These are phyloP conservation scores for Ceraclea dissimilis DNA, from an alignment of 2,888 invertebrate species.

Conservation along the genomic window DNA sequence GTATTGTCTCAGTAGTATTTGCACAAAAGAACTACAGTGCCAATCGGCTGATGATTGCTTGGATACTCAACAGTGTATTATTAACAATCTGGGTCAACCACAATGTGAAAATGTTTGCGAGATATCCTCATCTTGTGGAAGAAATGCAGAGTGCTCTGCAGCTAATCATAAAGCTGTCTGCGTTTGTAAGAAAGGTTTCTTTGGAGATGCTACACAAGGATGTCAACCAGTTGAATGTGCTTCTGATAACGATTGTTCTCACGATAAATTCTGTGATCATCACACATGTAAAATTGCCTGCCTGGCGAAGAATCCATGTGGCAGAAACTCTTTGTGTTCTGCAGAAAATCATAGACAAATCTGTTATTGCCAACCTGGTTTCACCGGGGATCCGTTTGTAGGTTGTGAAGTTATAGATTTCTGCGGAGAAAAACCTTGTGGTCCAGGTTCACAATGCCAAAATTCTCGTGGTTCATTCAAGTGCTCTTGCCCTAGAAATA, in stretches of 20 bases:
- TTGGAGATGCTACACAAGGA: slow-evolving; percentile 72
- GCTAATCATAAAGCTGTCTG: slow-evolving; percentile 69
- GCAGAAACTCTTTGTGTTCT: slow-evolving; percentile 77
- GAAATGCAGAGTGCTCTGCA: slow-evolving; percentile 74
- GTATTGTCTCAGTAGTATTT: slow-evolving; percentile 76
- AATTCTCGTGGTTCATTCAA: slow-evolving; percentile 73
- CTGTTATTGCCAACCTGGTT: slow-evolving; percentile 79
- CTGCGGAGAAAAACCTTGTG: slow-evolving; percentile 72
- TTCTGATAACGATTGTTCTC: slow-evolving; percentile 62
- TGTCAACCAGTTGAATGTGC: slow-evolving; percentile 76
- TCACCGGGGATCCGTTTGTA: slow-evolving; percentile 66
- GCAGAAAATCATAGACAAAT: slow-evolving; percentile 72
- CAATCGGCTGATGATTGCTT: slow-evolving; percentile 64
- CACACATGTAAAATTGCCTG: slow-evolving; percentile 84
- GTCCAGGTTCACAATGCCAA: slow-evolving; percentile 70
- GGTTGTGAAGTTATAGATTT: slow-evolving; percentile 72
- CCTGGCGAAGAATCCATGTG: slow-evolving; percentile 74
- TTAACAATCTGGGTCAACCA: slow-evolving; percentile 61
- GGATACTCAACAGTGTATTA: slow-evolving; percentile 63
- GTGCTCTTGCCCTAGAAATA: slow-evolving; percentile 70
- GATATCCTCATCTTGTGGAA: slow-evolving; percentile 62
- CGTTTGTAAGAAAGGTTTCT: slow-evolving; percentile 69
- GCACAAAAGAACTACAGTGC: slow-evolving; percentile 75
- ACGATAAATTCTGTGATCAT: slow-evolving; percentile 75
- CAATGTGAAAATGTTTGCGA: slow-evolving; percentile 72